These are phyloP conservation scores for Mellivora capensis DNA, from an alignment of 2,113 vertebrate genomes.

Conservation along the genomic window DNA sequence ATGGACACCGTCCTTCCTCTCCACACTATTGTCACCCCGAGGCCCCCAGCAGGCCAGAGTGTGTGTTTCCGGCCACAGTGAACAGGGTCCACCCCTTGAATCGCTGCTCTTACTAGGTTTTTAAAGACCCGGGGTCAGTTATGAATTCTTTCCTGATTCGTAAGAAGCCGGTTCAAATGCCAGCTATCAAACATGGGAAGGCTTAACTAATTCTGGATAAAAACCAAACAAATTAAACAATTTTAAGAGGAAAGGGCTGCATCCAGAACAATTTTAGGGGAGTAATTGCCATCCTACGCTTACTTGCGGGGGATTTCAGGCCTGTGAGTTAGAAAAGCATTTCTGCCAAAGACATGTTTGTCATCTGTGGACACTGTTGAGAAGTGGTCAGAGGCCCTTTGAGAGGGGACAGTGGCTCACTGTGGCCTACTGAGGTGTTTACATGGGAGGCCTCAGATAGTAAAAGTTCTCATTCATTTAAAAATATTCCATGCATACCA, in stretches of 20 bases:
- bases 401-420: not conserved
- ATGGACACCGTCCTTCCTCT: not conserved
- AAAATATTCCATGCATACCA: not conserved
- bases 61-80: not conserved
- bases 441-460: not conserved
- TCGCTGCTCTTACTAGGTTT: not conserved
- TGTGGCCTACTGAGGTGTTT: not conserved
- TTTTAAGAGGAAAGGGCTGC: not conserved
- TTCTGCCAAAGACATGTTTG: not conserved
- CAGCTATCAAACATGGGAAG: not conserved
- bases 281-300: not conserved
- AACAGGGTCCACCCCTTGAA: not conserved
- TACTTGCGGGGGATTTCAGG: not conserved
- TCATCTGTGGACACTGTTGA: not conserved
- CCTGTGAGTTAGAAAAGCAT: not conserved
- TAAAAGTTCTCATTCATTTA: not conserved
- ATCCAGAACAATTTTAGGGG: not conserved
- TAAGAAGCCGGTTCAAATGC: not conserved
- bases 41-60: not conserved
- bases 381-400: not conserved
- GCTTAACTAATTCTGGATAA: not conserved
- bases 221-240: not conserved
- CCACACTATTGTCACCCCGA: not conserved
- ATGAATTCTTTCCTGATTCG: not conserved
- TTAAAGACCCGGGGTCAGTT: not conserved